These are phyloP conservation scores for Eupithecia exiguata DNA, from an alignment of 2,888 invertebrate species.

Conservation along the genomic window DNA sequence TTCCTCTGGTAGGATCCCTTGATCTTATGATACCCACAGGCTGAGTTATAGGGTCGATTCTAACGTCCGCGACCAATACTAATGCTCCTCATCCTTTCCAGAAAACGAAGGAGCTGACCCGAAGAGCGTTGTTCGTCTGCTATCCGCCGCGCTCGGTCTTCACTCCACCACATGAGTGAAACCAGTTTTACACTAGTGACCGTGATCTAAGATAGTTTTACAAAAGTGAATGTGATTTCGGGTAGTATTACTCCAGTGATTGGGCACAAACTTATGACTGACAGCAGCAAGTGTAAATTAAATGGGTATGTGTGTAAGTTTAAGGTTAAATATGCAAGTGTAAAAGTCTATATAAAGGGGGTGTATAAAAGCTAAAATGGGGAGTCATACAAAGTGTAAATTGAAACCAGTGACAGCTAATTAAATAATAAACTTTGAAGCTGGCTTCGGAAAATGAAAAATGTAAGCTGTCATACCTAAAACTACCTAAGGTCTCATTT, in stretches of 20 bases:
- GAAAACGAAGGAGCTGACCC: conserved; percentile 89
- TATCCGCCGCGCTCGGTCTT: conserved; percentile 91
- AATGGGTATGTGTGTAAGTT: neutral
- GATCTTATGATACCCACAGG: too few species aligned
- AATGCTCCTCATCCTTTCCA: conserved; percentile 51
- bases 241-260: neutral
- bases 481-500: neutral
- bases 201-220: neutral
- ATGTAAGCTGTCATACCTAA: neutral
- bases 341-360: neutral
- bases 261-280: neutral
- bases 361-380: neutral
- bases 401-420: neutral
- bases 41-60: neutral
- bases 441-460: neutral
- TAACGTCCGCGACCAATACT: neutral
- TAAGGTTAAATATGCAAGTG: neutral
- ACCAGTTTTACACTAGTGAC: conserved; percentile 1
- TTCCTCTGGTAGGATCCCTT: too few species aligned
- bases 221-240: neutral
- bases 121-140: conserved; percentile 90
- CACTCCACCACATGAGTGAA: conserved; percentile 73
- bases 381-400: neutral
- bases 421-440: too few species aligned
- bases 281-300: neutral